Base-by-base conservation (phyloP, 2,113 vertebrate genomes). In the Tenrec ecaudatus region DNA sequence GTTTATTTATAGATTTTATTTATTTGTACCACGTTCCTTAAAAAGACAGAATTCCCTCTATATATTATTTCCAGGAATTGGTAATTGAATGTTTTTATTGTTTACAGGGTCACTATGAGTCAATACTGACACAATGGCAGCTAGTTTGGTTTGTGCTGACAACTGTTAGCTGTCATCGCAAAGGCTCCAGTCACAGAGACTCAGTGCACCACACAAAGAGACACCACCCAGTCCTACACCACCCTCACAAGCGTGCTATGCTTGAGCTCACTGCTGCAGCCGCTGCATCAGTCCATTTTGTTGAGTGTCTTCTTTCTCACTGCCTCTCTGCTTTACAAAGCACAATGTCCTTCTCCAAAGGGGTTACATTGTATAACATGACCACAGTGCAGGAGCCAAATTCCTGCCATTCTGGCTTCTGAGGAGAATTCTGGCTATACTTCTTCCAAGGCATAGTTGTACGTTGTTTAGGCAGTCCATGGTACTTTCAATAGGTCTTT, bases 1-100 rank as follows among this genome's bases (percentile, higher is more conserved):
- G 76, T 88, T 88, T 91, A 85, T 82, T 85, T 16, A 85, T n/a
- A 10, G 0, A 29, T 64, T 92, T 62, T 90, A 23, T 36, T 92
- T 77, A 68, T 94, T 91, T 85, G 20, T 38, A 53, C 43, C 75
- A 78, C 15, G 88, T 38, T 90, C 12, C 12, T 53, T 53, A 53
- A 53, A 53, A 53, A 53, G 47, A 53, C 11, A 53, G 11, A 53
- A 53, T 53, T 53, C 47, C 47, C 47, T 73, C 64, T 1, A 27
- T 57, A 86, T 53, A 64, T 53, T 89, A 11, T 17, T 86, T 6
- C 53, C 57, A 69, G 81, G 23, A 92, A 86, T 12, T 89, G 29
- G 29, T 43, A 62, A 83, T 90, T 85, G 68, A 95, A 69, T 19
- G n/a, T 9, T 19, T 5, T 22, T 62, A 23, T 22, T 62, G 60